Conservation (phyloP, 2,797 vertebrate species). For the Lagocephalus sceleratus region DNA sequence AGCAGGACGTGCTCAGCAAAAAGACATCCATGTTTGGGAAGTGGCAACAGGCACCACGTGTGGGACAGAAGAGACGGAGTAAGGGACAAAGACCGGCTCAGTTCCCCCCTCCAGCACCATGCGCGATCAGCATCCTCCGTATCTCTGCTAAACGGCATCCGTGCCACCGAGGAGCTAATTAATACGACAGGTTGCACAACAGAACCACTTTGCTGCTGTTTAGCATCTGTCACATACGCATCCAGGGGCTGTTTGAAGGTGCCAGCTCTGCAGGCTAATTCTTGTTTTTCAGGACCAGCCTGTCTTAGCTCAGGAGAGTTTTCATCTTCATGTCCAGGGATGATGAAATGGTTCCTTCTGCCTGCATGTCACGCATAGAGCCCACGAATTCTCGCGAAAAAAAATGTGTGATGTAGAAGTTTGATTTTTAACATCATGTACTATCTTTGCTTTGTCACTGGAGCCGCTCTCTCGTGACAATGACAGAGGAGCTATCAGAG, state of each 20-base stretch:
- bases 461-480: too few species aligned
- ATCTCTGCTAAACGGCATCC: constrained; percentile 34
- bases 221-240: constrained; percentile 39
- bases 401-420: too few species aligned
- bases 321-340: constrained; percentile 15
- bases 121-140: constrained; percentile 43
- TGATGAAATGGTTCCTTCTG: not conserved
- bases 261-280: constrained; percentile 33
- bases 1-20: constrained; percentile 7
- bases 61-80: constrained; percentile 9
- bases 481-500: too few species aligned
- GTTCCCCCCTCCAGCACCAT: constrained; percentile 32
- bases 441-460: not conserved
- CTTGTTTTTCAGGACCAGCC: constrained; percentile 21
- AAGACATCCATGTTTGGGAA: constrained; percentile 2
- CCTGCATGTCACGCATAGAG: not conserved
- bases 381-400: too few species aligned
- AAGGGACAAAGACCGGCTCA: constrained; percentile 32
- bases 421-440: not conserved
- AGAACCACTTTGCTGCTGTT: constrained; percentile 19
- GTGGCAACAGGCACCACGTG: constrained; percentile 11
- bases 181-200: constrained; percentile 31
- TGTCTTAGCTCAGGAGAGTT: constrained; percentile 26
- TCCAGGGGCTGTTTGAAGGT: constrained; percentile 32
- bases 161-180: constrained; percentile 63